Conservation (phyloP, 2,797 vertebrate genomes). For the Melanotaenia boesemani region DNA sequence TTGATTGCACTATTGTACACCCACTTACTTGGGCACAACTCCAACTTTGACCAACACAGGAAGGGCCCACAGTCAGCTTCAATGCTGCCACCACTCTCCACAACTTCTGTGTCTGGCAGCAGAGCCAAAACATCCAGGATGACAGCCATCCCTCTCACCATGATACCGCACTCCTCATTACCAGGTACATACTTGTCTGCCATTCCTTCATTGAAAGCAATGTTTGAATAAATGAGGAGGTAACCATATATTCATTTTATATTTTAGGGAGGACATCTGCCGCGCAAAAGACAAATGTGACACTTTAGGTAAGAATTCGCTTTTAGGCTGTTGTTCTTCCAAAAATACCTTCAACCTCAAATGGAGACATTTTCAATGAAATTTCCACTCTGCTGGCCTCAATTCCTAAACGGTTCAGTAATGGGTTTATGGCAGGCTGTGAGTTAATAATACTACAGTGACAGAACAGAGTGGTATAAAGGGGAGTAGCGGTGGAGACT, state of each 20-base stretch:
- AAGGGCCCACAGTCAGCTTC: slow-evolving; percentile 93
- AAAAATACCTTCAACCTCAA: slow-evolving; percentile 20
- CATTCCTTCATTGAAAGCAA: background rate
- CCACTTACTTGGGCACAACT: background rate
- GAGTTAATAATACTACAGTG: slow-evolving; percentile 72
- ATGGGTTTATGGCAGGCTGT: slow-evolving; percentile 67
- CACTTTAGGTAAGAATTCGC: slow-evolving; percentile 90
- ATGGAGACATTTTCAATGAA: slow-evolving; percentile 29
- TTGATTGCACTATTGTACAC: background rate
- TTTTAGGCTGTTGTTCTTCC: slow-evolving; percentile 15
- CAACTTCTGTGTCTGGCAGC: slow-evolving; percentile 98
- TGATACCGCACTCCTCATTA: slow-evolving; percentile 96
- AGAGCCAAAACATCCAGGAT: slow-evolving; percentile 90
- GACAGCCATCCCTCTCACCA: slow-evolving; percentile 94
- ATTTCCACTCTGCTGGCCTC: slow-evolving; percentile 47
- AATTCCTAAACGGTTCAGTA: slow-evolving; percentile 54
- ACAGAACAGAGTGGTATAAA: slow-evolving; percentile 67
- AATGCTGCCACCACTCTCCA: slow-evolving; percentile 93
- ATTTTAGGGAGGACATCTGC: slow-evolving; percentile 96
- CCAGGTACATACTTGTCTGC: slow-evolving; percentile 81
- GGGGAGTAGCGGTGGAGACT: slow-evolving; percentile 39
- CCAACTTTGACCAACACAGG: slow-evolving; percentile 77
- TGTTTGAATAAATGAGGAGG: background rate
- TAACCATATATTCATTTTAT: slow-evolving; percentile 1
- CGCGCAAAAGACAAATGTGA: slow-evolving; percentile 96